A percentile compares a stretch with the other conserved stretches of the same genome.
Conservation (phyloP, 2,113 vertebrate species). For the Etheostoma cragini region DNA sequence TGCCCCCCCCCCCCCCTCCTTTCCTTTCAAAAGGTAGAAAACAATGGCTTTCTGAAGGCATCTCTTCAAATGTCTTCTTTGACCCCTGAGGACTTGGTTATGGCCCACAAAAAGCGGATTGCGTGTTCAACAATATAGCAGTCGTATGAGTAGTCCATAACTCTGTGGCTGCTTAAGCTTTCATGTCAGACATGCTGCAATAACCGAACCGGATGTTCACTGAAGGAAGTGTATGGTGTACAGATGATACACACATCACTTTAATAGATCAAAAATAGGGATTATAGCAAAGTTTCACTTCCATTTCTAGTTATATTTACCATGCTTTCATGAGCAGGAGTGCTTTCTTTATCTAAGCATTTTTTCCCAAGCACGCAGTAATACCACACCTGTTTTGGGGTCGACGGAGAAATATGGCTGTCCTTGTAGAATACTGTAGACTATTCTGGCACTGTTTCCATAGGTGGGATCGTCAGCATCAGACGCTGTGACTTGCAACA, state of each 20-base stretch:
- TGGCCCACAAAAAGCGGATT: slow-evolving; percentile 45
- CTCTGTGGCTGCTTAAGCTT: slow-evolving; percentile 58
- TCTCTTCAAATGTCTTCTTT: slow-evolving; percentile 58
- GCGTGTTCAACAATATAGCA: slow-evolving; percentile 48
- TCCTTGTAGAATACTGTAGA: slow-evolving; percentile 97
- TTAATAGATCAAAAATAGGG: slow-evolving; percentile 26
- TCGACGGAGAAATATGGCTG: slow-evolving; percentile 98
- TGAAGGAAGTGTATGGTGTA: background rate
- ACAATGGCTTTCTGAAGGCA: slow-evolving; percentile 65
- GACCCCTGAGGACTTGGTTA: slow-evolving; percentile 68
- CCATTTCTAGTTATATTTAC: slow-evolving; percentile 18
- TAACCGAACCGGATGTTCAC: slow-evolving; percentile 48
- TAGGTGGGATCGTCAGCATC: slow-evolving; percentile 97
- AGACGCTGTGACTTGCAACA: slow-evolving; percentile 94
- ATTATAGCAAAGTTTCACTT: slow-evolving; percentile 18
- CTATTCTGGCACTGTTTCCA: slow-evolving; percentile 95
- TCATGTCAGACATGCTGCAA: slow-evolving; percentile 55
- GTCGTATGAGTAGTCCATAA: slow-evolving; percentile 47
- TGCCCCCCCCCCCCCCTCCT: too few species aligned
- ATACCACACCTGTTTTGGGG: slow-evolving; percentile 91
- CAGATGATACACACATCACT: slow-evolving; percentile 33
- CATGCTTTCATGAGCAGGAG: background rate
- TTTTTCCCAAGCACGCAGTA: slow-evolving; percentile 12
- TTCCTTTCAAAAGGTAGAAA: slow-evolving; percentile 25
- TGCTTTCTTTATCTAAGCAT: background rate